Conservation (phyloP, 2,113 vertebrate genomes). For the Myotis brandtii region DNA sequence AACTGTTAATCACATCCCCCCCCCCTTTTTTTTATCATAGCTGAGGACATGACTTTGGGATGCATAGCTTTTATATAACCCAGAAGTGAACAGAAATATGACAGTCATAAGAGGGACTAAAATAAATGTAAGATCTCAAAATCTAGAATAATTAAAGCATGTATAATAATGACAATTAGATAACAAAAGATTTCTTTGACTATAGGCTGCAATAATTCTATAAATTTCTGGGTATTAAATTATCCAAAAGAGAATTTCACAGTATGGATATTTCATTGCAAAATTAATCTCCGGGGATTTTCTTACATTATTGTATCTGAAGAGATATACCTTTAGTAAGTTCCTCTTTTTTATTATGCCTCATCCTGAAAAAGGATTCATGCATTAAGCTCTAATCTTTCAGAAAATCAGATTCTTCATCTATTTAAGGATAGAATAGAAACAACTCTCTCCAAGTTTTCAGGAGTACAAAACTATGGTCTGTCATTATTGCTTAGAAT, state of each 20-base stretch:
- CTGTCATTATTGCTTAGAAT: not conserved
- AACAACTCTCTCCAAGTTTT: not conserved
- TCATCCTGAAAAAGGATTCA: conserved; percentile 29
- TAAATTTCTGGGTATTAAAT: conserved; percentile 19
- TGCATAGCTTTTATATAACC: not conserved
- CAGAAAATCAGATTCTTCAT: conserved; percentile 6
- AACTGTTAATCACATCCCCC: not conserved
- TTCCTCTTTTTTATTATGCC: conserved; percentile 29
- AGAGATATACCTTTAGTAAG: not conserved
- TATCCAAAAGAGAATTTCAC: conserved; percentile 27
- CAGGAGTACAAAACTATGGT: not conserved
- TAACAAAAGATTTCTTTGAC: conserved; percentile 20
- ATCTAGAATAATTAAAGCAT: conserved; percentile 12
- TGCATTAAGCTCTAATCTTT: conserved; percentile 13
- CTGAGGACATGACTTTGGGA: not conserved
- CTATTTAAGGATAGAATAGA: not conserved
- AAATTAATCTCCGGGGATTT: not conserved
- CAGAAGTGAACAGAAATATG: not conserved
- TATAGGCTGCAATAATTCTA: conserved; percentile 10
- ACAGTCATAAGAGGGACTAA: not conserved
- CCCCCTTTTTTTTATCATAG: not conserved
- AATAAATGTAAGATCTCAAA: conserved; percentile 16
- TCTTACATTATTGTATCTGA: not conserved
- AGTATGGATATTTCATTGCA: not conserved
- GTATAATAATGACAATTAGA: not conserved